Evolutionary conservation across 92 coral and sea anemone genomes (phyloP), one percentile per base, ranked within the genome.

Genomic region (Heliopora coerulea): DNA sequence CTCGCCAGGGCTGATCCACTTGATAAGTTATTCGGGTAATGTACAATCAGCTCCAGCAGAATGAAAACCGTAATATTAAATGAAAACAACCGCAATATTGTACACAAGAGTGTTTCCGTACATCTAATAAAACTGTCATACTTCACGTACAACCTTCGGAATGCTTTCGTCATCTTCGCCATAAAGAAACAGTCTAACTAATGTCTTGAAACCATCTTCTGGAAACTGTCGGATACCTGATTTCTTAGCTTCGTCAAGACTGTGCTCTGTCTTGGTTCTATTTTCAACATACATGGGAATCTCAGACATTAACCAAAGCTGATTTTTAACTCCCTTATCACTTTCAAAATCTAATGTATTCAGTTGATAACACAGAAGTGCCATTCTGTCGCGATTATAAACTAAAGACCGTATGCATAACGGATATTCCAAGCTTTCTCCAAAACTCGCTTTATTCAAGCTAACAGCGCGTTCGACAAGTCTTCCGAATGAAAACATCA

Each of bases 401-500:
- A 80, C 80, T 29, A 92, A 54, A 52, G 96, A 89, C 65, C 91
- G 97, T 3, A 89, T 78, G 0, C 91, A 49, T 72, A 92, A 46
- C 15, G 97, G 96, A 35, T 85, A 59, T 58, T 89, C 79, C 32
- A 92, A 41, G 31, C 30, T 62, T 50, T 89, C 87, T 61, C 97
- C 97, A 44, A 85, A 72, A 58, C 62, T 59, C 75, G 87, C 63
- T 37, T 85, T 83, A 46, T 70, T 76, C 32, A 58, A 48, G 65
- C 82, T 40, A 18, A 83, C 60, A 35, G 97, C 97, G 29, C 88
- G 88, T 39, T 88, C 90, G 10, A 90, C 90, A 27, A 92, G 93
- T 30, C 96, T 85, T 40, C 87, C 97, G 87, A 90, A 92, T 58
- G 89, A 74, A 78, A 87, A 92, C 96, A 92, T 89, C 19, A 87